Evolutionary conservation across 2,113 vertebrate species (phyloP), one percentile per base, ranked within the genome.

Genomic region (Ahaetulla prasina): DNA sequence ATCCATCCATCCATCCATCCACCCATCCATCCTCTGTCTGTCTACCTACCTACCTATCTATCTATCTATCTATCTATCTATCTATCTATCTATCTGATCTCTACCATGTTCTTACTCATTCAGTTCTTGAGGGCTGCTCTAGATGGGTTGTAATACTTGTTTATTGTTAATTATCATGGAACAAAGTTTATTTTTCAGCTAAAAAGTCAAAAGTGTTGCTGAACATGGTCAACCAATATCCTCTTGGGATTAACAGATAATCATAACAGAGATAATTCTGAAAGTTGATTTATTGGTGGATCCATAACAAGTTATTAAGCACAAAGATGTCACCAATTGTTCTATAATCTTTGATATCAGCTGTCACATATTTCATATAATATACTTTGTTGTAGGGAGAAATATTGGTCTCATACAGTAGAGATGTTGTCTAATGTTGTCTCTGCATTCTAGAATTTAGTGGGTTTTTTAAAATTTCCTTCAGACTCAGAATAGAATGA

Each of bases 401-500:
- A 92, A 85, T 22, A 35, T 35, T 4, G 0, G 9, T 52, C 3
- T 86, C 11, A 49, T 49, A 6, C 52, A 52, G 27, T 18, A 49
- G 47, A 49, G 25, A 16, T 86, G 4, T 14, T 86, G 11, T 7
- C 52, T 60, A 20, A 45, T 57, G n/a, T 57, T 39, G 9, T 88
- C 18, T 43, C 20, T 90, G 1, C 45, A 84, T 93, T 96, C 74
- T 49, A 92, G 20, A 20, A 89, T 92, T 94, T 96, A 94, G 96
- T 80, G 89, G 85, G 23, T 9, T 95, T 95, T 54, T 94, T 94
- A 88, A 88, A 39, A 91, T 94, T 96, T 96, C 94, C 85, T n/a
- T 91, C 96, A 99, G 99, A 99, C 99, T 50, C 99, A 99, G 93
- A 99, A 99, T 96, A 97, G 99, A 94, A 99, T 99, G 99, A 99